Percentiles rank a stretch among this genome's conserved stretches.
phyloP scores from a whole-genome alignment of 2,113 vertebrate species.

The Vidua macroura region DNA sequence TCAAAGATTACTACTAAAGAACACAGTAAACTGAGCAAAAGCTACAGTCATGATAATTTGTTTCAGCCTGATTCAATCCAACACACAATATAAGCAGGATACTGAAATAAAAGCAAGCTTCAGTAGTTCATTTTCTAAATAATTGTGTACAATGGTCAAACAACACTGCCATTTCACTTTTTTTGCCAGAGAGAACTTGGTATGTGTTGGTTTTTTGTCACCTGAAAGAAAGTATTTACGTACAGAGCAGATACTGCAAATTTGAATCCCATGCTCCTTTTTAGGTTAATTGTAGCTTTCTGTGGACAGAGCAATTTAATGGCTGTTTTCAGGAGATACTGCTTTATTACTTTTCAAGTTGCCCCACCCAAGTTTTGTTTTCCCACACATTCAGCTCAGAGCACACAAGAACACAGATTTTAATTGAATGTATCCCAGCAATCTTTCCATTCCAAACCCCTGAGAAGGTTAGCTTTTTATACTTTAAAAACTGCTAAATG shows the following conservation, averaged over 20 bases:
- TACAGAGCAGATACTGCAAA: background rate
- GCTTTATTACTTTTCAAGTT: background rate
- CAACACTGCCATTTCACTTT: background rate
- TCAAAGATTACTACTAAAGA: background rate
- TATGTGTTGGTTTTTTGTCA: background rate
- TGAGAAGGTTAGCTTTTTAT: background rate
- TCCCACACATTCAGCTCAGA: background rate
- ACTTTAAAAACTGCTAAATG: background rate
- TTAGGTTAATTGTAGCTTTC: background rate
- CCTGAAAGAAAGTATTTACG: background rate
- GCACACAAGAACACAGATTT: background rate
- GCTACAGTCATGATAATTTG: background rate
- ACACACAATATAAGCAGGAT: background rate
- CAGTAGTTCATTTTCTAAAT: background rate
- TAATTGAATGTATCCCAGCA: background rate
- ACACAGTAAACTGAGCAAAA: background rate
- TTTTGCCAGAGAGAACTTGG: background rate
- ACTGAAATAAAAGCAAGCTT: background rate
- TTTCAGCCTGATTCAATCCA: background rate
- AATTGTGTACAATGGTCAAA: background rate
- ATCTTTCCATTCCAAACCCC: background rate
- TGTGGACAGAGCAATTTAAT: background rate
- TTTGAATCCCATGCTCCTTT: background rate
- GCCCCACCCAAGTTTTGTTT: slow-evolving; percentile 4
- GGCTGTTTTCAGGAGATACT: background rate